Base-by-base conservation (phyloP, 2,113 vertebrate species). In the Chaenogobius annularis region DNA sequence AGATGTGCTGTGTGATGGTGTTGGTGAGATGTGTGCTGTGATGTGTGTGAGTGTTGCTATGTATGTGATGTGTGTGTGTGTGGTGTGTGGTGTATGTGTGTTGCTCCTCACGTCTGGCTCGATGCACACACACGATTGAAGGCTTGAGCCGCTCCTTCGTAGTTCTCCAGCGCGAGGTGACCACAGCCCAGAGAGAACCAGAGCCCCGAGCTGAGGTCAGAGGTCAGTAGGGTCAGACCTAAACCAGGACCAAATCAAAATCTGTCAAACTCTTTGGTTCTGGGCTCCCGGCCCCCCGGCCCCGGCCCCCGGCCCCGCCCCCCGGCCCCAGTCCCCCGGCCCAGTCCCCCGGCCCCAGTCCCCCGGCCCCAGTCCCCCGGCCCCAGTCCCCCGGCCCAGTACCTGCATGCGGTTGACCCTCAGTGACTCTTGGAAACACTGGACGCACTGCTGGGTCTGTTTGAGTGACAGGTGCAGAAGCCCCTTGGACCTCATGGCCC, bases 121-220 rank as follows among this genome's bases (percentile, higher is more conserved):
- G 71, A 99, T 86, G 12, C 92, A 93, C 71, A 98, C 95, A 74
- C 97, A 99, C 50, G 95, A 95, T 86, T 98, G 95, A 99, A 99
- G 8, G 97, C 95, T 90, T 77, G 95, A 56, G 96, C 96, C 46
- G 98, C 96, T 70, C 95, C 96, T 72, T 94, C 94, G 0, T 96
- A 99, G 73, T 92, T 91, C 91, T 98, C 94, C 85, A 98, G 83
- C 43, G 96, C 91, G 68, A 99, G 90, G 84, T 97, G 96, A 22
- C 96, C 95, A 40, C 98, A 99, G 64, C 98, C 98, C 11, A 99
- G 92, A 48, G 98, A 99, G 91, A 98, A 99, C 97, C 97, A 99
- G 63, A 99, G 96, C 19, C 96, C n/a, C 96, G 0, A 99, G 92
- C 97, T 99, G 47, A 1, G 54, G 20, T 12, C 48, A 40, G 37